Evolutionary conservation across 2,888 invertebrate genomes (phyloP).

Genomic region (Meliscaeva auricollis): DNA sequence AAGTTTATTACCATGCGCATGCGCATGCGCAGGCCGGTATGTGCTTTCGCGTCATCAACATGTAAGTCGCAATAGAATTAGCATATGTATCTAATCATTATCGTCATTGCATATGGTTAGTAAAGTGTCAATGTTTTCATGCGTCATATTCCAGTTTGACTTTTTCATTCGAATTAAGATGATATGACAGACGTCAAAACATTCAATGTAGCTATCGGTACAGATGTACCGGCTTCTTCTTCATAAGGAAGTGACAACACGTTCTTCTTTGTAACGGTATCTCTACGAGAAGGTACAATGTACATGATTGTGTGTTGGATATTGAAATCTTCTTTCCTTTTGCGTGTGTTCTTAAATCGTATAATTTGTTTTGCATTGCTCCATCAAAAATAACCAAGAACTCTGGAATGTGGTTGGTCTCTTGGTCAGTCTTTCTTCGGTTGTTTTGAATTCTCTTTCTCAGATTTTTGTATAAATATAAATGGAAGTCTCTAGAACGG

Average conservation of each 20-base stretch:
- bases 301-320: slow-evolving; percentile 5
- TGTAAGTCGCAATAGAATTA: slow-evolving; percentile 7
- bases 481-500: slow-evolving; percentile 57
- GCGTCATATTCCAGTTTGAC: slow-evolving; percentile 7
- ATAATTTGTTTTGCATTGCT: slow-evolving; percentile 23
- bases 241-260: slow-evolving; percentile 65
- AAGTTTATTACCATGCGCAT: background rate
- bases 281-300: background rate
- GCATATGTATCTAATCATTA: background rate
- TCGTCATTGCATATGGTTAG: background rate
- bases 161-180: background rate
- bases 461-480: background rate
- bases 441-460: slow-evolving; percentile 39
- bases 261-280: slow-evolving; percentile 53
- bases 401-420: slow-evolving; percentile 44
- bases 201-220: background rate
- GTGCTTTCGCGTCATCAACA: background rate
- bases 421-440: slow-evolving; percentile 50
- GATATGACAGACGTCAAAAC: slow-evolving; percentile 13
- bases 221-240: slow-evolving; percentile 18
- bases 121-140: slow-evolving; percentile 1
- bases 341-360: slow-evolving; percentile 28
- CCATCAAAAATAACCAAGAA: slow-evolving; percentile 25
- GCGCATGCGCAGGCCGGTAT: background rate
- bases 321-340: slow-evolving; percentile 7